A percentile compares a stretch with the other conserved stretches of the same genome.
These are phyloP conservation scores for Aricia artaxerxes DNA, from an alignment of 2,888 invertebrate species.

Conservation along the genomic window DNA sequence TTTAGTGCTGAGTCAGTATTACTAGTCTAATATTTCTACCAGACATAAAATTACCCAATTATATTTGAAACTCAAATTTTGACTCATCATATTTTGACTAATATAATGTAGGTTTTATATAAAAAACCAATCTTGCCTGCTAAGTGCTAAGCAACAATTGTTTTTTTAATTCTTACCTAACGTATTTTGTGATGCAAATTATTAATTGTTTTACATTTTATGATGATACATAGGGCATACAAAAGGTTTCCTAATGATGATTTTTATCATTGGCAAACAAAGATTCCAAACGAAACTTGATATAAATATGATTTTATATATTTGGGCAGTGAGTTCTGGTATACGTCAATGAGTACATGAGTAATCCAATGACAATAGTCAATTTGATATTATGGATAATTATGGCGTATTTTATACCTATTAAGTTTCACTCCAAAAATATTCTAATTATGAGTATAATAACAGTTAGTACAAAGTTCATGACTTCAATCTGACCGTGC, in stretches of 20 bases:
- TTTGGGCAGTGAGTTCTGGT: background rate
- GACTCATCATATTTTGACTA: background rate
- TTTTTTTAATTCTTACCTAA: background rate
- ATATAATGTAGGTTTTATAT: background rate
- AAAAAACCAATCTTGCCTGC: background rate
- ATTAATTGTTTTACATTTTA: background rate
- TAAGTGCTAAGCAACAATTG: background rate
- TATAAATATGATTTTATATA: background rate
- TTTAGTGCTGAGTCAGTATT: slow-evolving; percentile 16
- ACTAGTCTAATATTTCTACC: background rate
- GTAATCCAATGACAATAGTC: background rate
- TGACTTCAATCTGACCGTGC: background rate
- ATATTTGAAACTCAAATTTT: background rate
- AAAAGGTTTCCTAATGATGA: background rate
- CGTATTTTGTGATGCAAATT: too few species aligned
- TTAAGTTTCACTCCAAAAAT: background rate
- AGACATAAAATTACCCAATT: slow-evolving; percentile 2
- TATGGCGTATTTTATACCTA: background rate
- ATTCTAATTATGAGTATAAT: background rate
- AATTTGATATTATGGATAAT: background rate
- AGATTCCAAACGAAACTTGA: background rate
- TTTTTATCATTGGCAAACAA: background rate
- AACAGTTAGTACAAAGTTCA: slow-evolving; percentile 9
- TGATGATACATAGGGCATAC: too few species aligned
- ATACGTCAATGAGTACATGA: background rate